Base-by-base conservation (phyloP, 2,888 invertebrate genomes). In the Esperia sulphurella region DNA sequence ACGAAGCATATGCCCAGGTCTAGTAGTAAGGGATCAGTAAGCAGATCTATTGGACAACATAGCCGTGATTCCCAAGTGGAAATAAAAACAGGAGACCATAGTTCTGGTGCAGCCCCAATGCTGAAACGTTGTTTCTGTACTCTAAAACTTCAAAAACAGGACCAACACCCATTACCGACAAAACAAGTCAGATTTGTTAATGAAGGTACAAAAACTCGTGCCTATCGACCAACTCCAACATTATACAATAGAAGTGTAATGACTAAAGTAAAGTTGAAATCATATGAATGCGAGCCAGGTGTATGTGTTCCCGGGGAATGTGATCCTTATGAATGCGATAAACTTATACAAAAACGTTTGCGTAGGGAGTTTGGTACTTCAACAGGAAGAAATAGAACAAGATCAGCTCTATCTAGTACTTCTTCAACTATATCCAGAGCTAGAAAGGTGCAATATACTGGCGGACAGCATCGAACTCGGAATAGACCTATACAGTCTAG, bases 41-140 rank as follows among this genome's bases (percentile, higher is more conserved):
- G 41, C 12, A 41, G n/a, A 12, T 3, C 3, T n/a, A 9, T n/a
- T 28, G 5, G 12, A 12, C 8, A 9, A 41, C 29, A 28, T 29
- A 41, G 29, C 8, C 41, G n/a, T 41, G 41, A 29, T 28, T 41
- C 41, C 6, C 41, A 41, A 29, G n/a, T n/a, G 28, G 9, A 7
- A 41, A 14, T 29, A 4, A 29, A n/a, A 28, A n/a, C 3, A 5
- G 41, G 12, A 41, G 14, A 28, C 8, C 41, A 12, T n/a, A 29
- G 14, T n/a, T 29, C 41, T 41, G 41, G 29, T 29, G 28, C 6
- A 29, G 14, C 13, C 0, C 41, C 28, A 12, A 29, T 1, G n/a
- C 21, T 21, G 21, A 72, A 66, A 54, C 65, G 68, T 55, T 74
- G 74, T 54, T 71, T 75, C 48, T 76, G 75, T 56, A 65, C 68